These are phyloP conservation scores for Haliclona indistincta DNA, from an alignment of 37 sponge, comb jelly and placozoan species.

Conservation along the genomic window DNA sequence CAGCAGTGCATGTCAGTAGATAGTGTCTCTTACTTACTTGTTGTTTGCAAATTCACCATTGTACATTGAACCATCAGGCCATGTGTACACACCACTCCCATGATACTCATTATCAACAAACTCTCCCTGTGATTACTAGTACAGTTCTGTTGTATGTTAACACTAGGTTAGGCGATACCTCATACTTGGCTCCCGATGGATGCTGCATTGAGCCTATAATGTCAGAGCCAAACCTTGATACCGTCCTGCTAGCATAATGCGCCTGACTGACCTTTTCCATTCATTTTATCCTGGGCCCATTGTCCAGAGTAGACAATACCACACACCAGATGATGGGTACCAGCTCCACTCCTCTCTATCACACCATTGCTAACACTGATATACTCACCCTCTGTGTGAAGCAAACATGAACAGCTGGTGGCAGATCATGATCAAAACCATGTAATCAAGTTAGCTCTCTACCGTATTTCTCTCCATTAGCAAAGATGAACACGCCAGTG, in stretches of 20 bases:
- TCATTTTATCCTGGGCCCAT: slow-evolving; percentile 59
- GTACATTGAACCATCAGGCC: slow-evolving; percentile 61
- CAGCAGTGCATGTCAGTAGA: background rate
- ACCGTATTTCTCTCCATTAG: slow-evolving; percentile 80
- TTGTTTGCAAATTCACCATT: slow-evolving; percentile 57
- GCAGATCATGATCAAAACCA: background rate
- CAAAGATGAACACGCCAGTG: slow-evolving; percentile 55
- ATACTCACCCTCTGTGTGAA: slow-evolving; percentile 57
- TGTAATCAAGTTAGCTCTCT: background rate
- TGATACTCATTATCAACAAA: slow-evolving; percentile 61
- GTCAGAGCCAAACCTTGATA: too few species aligned
- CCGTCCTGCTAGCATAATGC: too few species aligned
- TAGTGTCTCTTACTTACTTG: slow-evolving; percentile 26
- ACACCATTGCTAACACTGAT: slow-evolving; percentile 10
- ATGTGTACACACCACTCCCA: slow-evolving; percentile 59
- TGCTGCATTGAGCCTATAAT: slow-evolving; percentile 19
- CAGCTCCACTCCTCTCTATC: slow-evolving; percentile 55
- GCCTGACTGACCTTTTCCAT: slow-evolving; percentile 54
- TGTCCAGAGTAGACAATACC: slow-evolving; percentile 56
- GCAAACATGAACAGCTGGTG: too few species aligned
- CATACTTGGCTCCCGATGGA: slow-evolving; percentile 29
- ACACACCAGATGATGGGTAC: slow-evolving; percentile 45
- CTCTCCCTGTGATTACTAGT: slow-evolving; percentile 36
- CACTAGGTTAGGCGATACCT: background rate
- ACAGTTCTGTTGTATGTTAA: background rate